Base-by-base conservation (phyloP, 1,140 invertebrate species). In the Phenacoccus solenopsis region DNA sequence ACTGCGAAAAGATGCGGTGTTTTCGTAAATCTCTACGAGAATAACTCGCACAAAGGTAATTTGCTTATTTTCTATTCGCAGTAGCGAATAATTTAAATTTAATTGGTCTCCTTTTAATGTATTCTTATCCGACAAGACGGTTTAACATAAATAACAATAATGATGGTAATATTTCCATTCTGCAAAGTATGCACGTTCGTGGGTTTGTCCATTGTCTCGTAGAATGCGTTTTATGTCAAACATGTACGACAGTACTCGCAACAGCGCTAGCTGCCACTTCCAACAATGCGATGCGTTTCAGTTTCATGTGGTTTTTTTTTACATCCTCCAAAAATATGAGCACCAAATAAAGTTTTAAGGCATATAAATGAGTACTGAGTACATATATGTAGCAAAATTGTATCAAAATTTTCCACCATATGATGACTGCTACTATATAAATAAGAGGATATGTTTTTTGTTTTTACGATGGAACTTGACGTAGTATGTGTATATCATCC, bases 71-170 rank as follows among this genome's bases (percentile, higher is more conserved):
- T 49, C 38, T n/a, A 49, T 49, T 49, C 38, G 38, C 38, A 49
- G 38, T 49, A 49, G 38, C 38, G 20, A 49, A 49, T 49, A 49
- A 49, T 49, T 49, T 49, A 49, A 49, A 49, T 49, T 49, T 49
- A 49, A 49, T 49, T 49, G 38, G 38, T 49, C 38, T 49, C 38
- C 38, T 49, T 49, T 49, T 49, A 49, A 49, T 49, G 38, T 49
- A 49, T 49, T 49, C 38, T 49, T 49, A 49, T 49, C 5, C 38
- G 5, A 49, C 38, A 49, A 49, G 38, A 49, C 38, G 20, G 38
- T 49, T 49, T 16, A 49, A 49, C 38, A 49, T 49, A 49, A 49
- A 49, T 49, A 49, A 49, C 38, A 49, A 49, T 49, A 49, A 49
- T 49, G 38, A 49, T 49, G 38, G 38, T 49, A 49, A 49, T 49